phyloP scores from a whole-genome alignment of 2,113 vertebrate species.

The Heterotilapia buettikoferi region DNA sequence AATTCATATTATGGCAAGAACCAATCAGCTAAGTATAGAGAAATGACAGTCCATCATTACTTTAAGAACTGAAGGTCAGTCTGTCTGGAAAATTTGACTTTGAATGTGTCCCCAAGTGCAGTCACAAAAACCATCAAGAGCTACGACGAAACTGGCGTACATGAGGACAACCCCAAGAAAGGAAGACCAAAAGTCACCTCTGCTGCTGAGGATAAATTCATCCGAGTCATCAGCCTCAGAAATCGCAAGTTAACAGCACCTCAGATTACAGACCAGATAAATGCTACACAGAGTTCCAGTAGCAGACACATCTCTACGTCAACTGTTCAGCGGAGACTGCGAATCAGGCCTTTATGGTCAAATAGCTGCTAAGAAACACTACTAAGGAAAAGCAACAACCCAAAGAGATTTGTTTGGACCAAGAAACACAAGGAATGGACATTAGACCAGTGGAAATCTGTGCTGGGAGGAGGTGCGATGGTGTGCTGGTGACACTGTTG shows the following conservation, averaged over 20 bases:
- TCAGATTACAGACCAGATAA: not conserved
- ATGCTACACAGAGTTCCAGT: not conserved
- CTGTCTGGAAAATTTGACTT: not conserved
- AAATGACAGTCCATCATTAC: not conserved
- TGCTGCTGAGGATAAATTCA: not conserved
- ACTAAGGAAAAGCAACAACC: not conserved
- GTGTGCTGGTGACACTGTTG: fast-evolving
- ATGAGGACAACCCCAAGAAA: not conserved
- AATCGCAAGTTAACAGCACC: not conserved
- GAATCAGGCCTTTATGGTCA: not conserved
- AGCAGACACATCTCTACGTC: not conserved
- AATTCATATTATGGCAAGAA: not conserved
- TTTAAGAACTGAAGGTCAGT: not conserved
- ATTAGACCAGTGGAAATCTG: not conserved
- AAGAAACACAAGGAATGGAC: not conserved
- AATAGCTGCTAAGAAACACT: not conserved
- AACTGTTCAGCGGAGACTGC: fast-evolving
- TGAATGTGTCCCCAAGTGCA: not conserved
- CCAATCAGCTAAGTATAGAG: not conserved
- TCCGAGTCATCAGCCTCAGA: not conserved
- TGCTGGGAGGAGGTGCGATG: not conserved
- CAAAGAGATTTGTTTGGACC: not conserved
- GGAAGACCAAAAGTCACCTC: not conserved
- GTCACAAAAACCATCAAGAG: not conserved
- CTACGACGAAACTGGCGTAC: fast-evolving